These are phyloP conservation scores for Podarcis cretensis DNA, from an alignment of 2,113 vertebrate species.

Conservation along the genomic window DNA sequence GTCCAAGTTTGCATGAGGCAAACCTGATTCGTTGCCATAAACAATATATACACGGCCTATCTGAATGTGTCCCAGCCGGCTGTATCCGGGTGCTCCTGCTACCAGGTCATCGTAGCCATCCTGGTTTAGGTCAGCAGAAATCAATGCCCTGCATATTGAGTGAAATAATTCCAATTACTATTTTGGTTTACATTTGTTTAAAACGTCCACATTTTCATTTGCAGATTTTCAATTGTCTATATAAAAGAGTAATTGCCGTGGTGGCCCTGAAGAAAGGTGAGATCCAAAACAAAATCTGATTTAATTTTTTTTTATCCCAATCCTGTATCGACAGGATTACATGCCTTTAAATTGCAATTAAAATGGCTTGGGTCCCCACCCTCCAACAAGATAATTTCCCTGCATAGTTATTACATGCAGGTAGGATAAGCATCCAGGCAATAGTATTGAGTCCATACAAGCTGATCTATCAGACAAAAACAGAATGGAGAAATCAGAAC, in stretches of 20 bases:
- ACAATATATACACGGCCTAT: slow-evolving; percentile 77
- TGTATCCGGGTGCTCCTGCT: slow-evolving; percentile 78
- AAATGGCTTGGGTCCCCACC: neutral
- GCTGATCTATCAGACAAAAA: neutral
- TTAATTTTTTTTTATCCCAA: neutral
- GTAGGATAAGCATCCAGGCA: no score
- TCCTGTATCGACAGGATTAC: neutral
- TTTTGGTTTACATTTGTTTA: neutral
- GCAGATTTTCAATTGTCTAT: neutral
- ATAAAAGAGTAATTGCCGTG: neutral
- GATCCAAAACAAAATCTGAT: neutral
- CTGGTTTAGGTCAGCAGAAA: slow-evolving; percentile 76
- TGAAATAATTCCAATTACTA: neutral
- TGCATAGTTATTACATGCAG: no score
- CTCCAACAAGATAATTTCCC: no score
- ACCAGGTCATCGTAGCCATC: slow-evolving; percentile 77
- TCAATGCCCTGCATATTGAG: slow-evolving; percentile 69
- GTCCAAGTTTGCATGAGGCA: slow-evolving; percentile 73
- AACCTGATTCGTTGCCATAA: slow-evolving; percentile 70
- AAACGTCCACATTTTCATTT: neutral
- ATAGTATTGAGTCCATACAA: neutral
- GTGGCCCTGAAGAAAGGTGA: neutral
- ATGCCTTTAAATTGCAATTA: neutral
- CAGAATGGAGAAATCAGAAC: slow-evolving; percentile 38
- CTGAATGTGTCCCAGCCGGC: slow-evolving; percentile 68